Evolutionary conservation across 2,888 invertebrate species (phyloP), one percentile per base, ranked within the genome.

Genomic region (Drepanosiphum platanoidis): DNA sequence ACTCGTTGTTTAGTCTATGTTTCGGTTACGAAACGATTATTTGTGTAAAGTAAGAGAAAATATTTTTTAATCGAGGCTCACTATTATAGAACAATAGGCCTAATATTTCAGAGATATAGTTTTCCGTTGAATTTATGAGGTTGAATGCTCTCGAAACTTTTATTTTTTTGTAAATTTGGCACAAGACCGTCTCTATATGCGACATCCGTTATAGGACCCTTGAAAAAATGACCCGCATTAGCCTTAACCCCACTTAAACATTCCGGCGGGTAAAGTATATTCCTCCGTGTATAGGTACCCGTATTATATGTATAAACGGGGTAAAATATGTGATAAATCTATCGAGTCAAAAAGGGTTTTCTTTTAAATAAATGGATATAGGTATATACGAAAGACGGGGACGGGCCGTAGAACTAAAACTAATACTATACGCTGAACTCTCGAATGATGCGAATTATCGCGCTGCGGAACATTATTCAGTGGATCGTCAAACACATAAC

Each of bases 181-280:
- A 84, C 68, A 34, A 72, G 36, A 36, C 66, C 66, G n/a, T 72
- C 36, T n/a, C 13, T 32, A 8, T 61, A 39, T 74, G 52, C 64
- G 66, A 52, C 39, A 66, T 71, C 75, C 68, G 66, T 66, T 52
- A 22, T n/a, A 66, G 74, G 66, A 68, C 42, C 36, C 83, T 84
- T 52, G 68, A 84, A 84, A 46, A 84, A 75, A 84, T 84, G 34
- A 84, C 75, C 83, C 75, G 52, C 68, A 77, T 84, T 75, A 84
- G 36, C 36, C n/a, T 68, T 84, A 61, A 84, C 64, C 75, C 83
- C 68, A 75, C 83, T 84, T 84, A 36, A 68, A 68, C 83, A 36
- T 75, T 84, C 36, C 9, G 36, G 18, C 9, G 36, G 81, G 52
- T 15, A 58, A 18, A 84, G 72, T 15, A 15, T 5, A 66, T 15